A percentile compares a stretch with the other conserved stretches of the same genome.
These are phyloP conservation scores for Coregonus suidteri DNA, from an alignment of 2,797 vertebrate species.

Conservation along the genomic window DNA sequence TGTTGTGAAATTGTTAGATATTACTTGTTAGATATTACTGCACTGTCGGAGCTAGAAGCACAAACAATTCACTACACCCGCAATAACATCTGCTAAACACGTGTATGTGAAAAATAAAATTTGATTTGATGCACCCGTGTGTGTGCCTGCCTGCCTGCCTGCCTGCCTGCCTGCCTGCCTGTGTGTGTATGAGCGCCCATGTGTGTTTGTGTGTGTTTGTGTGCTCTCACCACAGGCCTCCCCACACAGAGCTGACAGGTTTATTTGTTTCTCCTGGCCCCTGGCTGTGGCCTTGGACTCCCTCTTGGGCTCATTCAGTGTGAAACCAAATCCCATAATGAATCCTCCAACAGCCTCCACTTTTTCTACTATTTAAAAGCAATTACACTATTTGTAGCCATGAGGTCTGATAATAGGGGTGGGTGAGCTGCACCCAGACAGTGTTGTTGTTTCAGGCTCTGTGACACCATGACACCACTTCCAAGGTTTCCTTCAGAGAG, in stretches of 20 bases:
- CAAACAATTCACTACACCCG: too few relatives aligned
- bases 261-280: slow-evolving; percentile 71
- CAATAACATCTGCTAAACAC: too few relatives aligned
- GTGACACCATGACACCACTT: slow-evolving; percentile 25
- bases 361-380: slow-evolving; percentile 63
- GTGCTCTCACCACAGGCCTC: slow-evolving; percentile 11
- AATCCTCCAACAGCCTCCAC: slow-evolving; percentile 66
- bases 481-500: slow-evolving; percentile 17
- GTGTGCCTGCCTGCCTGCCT: background rate
- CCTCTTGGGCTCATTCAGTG: slow-evolving; percentile 66
- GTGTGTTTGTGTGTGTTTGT: slow-evolving; percentile 35
- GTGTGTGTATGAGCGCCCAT: slow-evolving; percentile 19
- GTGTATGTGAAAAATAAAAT: too few relatives aligned
- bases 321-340: slow-evolving; percentile 77
- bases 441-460: slow-evolving; percentile 46
- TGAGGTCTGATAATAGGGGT: slow-evolving; percentile 48
- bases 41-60: too few relatives aligned
- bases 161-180: background rate
- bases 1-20: too few relatives aligned
- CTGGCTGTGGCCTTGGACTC: slow-evolving; percentile 61
- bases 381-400: slow-evolving; percentile 64
- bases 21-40: too few relatives aligned
- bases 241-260: slow-evolving; percentile 49
- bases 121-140: background rate
- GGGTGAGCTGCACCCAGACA: slow-evolving; percentile 26